Percentiles rank a stretch among this genome's conserved stretches.
phyloP scores from a whole-genome alignment of 2,113 vertebrate species.

The Phasianus colchicus region DNA sequence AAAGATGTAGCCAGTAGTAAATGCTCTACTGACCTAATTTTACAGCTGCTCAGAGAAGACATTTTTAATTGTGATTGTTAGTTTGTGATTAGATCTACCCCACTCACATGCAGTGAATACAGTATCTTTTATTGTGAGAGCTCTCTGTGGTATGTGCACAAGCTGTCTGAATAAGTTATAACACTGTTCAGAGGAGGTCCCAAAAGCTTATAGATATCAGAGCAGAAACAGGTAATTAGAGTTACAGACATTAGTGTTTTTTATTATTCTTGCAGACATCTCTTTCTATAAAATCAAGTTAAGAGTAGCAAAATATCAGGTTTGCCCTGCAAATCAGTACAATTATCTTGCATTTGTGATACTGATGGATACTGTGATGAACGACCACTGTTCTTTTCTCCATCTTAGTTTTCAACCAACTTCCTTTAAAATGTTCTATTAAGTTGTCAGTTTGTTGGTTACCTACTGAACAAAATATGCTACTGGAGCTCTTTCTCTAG shows the following conservation, averaged over 20 bases:
- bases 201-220: neutral
- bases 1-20: neutral
- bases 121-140: neutral
- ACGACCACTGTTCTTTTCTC: neutral
- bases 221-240: neutral
- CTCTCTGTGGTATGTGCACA: conserved; percentile 17
- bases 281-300: neutral
- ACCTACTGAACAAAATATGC: neutral
- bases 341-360: neutral
- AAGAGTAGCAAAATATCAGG: neutral
- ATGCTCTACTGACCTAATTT: conserved; percentile 44
- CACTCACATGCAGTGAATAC: neutral
- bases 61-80: conserved; percentile 19
- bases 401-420: neutral
- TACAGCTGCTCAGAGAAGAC: conserved; percentile 13
- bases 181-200: neutral
- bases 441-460: neutral
- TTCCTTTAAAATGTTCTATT: neutral
- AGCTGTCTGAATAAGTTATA: neutral
- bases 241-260: neutral
- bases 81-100: conserved; percentile 10
- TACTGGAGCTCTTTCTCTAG: neutral
- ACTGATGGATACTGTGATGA: neutral
- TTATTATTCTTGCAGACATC: neutral
- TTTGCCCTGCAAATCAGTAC: neutral